Evolutionary conservation across 2,113 vertebrate species (phyloP), one percentile per base, ranked within the genome.

Genomic region (Mohoua ochrocephala): DNA sequence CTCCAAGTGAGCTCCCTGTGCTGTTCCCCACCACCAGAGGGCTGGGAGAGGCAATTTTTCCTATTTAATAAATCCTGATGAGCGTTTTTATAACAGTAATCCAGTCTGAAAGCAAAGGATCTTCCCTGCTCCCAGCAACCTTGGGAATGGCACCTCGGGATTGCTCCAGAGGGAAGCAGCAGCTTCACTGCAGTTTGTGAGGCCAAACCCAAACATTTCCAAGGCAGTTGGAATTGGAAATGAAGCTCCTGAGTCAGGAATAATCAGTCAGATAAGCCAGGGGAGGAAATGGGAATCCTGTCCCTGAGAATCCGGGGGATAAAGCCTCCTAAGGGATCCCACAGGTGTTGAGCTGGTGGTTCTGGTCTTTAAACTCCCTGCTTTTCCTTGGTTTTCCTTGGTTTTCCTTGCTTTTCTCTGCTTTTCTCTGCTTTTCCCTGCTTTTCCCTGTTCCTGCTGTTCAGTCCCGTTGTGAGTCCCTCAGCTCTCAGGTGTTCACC

Each of bases 21-120:
- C 47, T 61, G 33, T 15, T 81, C 60, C 17, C 21, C 37, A 59
- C 95, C 95, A 93, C 39, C 90, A 94, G 95, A 61, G 87, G 93
- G 95, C 93, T 82, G 60, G 39, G 27, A 91, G n/a, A 76, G 47
- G 33, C 45, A 7, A 2, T 12, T 31, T 53, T 60, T 74, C 6
- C 9, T 20, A 3, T 59, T 79, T 21, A 5, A 35, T 24, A 18
- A 73, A 68, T 49, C 28, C 30, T 31, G 50, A 20, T 44, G 53
- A 85, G 28, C 8, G 1, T 78, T 84, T 79, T 5, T 37, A 10
- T 30, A 10, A 5, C 23, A 19, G 7, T 15, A 54, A 85, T 26
- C 73, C 63, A 35, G 4, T 9, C 54, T 84, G 77, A 56, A 31
- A 74, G 11, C 21, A 30, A 19, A 83, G 19, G 1, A 35, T 8